phyloP scores from a whole-genome alignment of 92 coral and sea anemone genomes.

The Blastomussa wellsi region DNA sequence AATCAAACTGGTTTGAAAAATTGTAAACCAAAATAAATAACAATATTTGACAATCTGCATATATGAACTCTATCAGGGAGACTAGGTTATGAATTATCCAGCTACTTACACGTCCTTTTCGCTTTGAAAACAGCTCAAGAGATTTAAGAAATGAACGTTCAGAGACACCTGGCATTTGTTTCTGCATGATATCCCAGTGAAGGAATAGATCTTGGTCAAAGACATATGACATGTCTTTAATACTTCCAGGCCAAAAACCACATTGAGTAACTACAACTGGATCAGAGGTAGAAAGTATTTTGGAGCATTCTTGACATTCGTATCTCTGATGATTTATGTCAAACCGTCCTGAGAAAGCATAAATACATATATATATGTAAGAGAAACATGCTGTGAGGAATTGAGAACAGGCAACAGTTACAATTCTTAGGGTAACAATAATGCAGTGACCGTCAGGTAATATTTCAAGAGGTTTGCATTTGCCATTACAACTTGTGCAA shows the following conservation, averaged over 20 bases:
- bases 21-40: too few species aligned
- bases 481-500: conserved; percentile 18
- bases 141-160: conserved; percentile 55
- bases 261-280: conserved; percentile 50
- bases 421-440: conserved; percentile 46
- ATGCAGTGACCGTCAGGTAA: conserved; percentile 41
- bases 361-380: too few species aligned
- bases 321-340: conserved; percentile 50
- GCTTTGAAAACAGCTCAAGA: conserved; percentile 59
- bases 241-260: conserved; percentile 74
- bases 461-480: conserved; percentile 19
- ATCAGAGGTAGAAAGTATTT: conserved; percentile 42
- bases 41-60: too few species aligned
- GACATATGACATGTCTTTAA: conserved; percentile 43
- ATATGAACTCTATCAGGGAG: too few species aligned
- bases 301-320: conserved; percentile 38
- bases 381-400: too few species aligned
- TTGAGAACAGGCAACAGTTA: too few species aligned
- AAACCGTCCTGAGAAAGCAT: conserved; percentile 74
- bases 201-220: conserved; percentile 65
- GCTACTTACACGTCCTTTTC: conserved; percentile 61
- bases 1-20: not conserved
- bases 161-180: conserved; percentile 64
- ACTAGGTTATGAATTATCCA: too few species aligned
- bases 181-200: conserved; percentile 63